Conservation (phyloP, 2,113 vertebrate species). For the Ailuropoda melanoleuca region DNA sequence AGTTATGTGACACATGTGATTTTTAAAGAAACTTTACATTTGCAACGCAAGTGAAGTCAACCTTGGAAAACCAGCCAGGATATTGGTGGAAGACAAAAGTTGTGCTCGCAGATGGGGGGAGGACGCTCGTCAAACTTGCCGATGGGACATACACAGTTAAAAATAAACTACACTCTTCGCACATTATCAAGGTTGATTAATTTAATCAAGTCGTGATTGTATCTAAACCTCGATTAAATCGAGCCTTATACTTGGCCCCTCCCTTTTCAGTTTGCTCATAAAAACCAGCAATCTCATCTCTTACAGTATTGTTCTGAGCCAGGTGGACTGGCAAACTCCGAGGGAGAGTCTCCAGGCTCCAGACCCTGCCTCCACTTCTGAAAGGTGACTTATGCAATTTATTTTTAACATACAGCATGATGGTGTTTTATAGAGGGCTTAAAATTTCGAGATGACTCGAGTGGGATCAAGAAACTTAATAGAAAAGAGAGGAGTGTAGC, state of each 20-base stretch:
- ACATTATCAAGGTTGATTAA: not conserved
- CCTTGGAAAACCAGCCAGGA: not conserved
- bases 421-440: not conserved
- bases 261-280: slow-evolving; percentile 66
- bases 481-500: not conserved
- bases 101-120: not conserved
- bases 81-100: not conserved
- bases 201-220: not conserved
- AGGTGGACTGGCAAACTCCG: slow-evolving; percentile 48
- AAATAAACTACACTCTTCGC: not conserved
- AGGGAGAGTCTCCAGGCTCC: not conserved
- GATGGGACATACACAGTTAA: not conserved
- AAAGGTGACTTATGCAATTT: slow-evolving; percentile 61
- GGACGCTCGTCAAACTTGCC: not conserved
- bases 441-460: not conserved
- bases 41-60: not conserved
- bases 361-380: not conserved
- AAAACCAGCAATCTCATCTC: slow-evolving; percentile 65
- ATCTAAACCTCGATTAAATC: slow-evolving; percentile 57
- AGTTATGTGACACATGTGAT: not conserved
- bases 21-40: not conserved
- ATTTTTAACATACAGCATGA: not conserved
- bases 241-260: slow-evolving; percentile 63
- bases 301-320: slow-evolving; percentile 48
- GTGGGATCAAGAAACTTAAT: not conserved